Percentiles rank a stretch among this genome's conserved stretches.
These are phyloP conservation scores for Pogonophryne albipinna DNA, from an alignment of 2,797 vertebrate species.

Conservation along the genomic window DNA sequence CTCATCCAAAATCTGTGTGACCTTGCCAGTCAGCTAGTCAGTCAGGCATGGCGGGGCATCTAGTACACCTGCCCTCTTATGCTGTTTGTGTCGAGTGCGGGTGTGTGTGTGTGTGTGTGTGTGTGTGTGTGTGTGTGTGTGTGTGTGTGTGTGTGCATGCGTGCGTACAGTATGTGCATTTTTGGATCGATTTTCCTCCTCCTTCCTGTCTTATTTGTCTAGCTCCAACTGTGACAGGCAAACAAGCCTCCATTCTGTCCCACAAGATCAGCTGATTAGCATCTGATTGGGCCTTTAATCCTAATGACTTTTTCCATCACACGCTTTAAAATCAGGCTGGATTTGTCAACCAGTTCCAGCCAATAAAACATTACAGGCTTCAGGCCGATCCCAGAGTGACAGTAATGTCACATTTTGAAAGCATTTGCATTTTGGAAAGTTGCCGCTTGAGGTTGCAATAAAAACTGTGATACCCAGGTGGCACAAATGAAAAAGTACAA, in stretches of 20 bases:
- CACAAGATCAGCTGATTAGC: constrained; percentile 67
- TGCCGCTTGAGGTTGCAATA: constrained; percentile 10
- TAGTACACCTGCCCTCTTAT: constrained; percentile 60
- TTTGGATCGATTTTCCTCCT: neutral
- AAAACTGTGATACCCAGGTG: neutral
- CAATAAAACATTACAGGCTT: constrained; percentile 45
- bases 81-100: constrained; percentile 18
- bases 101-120: neutral
- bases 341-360: constrained; percentile 56
- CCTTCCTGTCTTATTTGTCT: constrained; percentile 47
- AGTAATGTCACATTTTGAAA: constrained; percentile 45
- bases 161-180: neutral
- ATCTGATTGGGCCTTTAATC: constrained; percentile 76
- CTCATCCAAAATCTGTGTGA: constrained; percentile 73
- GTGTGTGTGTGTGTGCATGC: neutral
- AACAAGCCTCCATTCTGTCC: constrained; percentile 56
- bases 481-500: constrained; percentile 13
- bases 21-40: constrained; percentile 78
- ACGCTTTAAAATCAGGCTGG: constrained; percentile 57
- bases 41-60: constrained; percentile 56
- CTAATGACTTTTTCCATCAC: constrained; percentile 74
- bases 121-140: neutral
- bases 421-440: constrained; percentile 31
- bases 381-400: constrained; percentile 38
- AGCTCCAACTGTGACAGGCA: constrained; percentile 38